Base-by-base conservation (phyloP, 2,888 invertebrate genomes). In the Odontocolon sp. region DNA sequence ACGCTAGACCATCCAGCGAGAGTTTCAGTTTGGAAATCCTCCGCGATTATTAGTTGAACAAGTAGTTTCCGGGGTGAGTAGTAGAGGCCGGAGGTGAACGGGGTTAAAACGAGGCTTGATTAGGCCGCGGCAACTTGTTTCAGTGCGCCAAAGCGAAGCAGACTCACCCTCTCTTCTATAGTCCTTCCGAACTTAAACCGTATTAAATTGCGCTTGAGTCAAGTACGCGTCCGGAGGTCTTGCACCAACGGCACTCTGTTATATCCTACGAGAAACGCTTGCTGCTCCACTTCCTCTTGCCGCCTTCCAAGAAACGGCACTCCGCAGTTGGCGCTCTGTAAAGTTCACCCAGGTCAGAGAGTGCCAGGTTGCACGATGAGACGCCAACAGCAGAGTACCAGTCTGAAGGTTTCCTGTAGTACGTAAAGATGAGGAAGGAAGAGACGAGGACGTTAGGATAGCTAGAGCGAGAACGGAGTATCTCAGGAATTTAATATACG, bases 121-220 rank as follows among this genome's bases (percentile, higher is more conserved):
- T 88, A 88, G 88, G 87, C 75, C 86, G 82, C 81, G 80, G 83
- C 83, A 87, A 87, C 87, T 86, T 85, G 87, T 87, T 85, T 84
- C 85, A 85, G 82, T 83, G 77, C 81, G 79, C 71, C 74, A 67
- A 61, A 57, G 57, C 56, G 74, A 66, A 70, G 57, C 59, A 59
- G 61, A 40, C 74, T 59, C 64, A 36, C 42, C 54, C 56, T 42
- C 16, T 42, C 80, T 80, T 74, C 77, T 67, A 26, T 57, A 45
- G 47, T 69, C 78, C 70, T 74, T 57, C 52, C 79, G 81, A 89
- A 87, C 88, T 88, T 88, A 82, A 86, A 89, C 86, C 88, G 85
- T 88, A 89, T 90, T 89, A 90, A 89, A 90, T 88, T 89, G 88
- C 86, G 84, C 87, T 88, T 85, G 84, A 88, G 86, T 86, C 85